phyloP scores from a whole-genome alignment of 2,797 vertebrate species.

The Sebastes matsubarae region DNA sequence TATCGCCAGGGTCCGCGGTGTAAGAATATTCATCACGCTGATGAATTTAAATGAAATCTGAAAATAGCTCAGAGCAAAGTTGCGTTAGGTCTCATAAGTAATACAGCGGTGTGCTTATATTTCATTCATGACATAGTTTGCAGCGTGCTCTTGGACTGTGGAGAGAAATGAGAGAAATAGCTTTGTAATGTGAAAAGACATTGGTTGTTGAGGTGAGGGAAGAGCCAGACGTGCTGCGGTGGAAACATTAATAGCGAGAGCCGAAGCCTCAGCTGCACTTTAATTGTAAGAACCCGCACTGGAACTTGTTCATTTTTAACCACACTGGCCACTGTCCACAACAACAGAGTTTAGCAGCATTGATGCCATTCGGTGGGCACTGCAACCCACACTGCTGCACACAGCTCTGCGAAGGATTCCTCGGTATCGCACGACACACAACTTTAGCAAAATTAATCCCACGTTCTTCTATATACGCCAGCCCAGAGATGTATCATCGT shows the following conservation, averaged over 20 bases:
- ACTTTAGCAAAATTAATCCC: background rate
- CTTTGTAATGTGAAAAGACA: constrained; percentile 71
- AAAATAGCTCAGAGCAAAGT: constrained; percentile 79
- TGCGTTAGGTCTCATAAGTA: constrained; percentile 77
- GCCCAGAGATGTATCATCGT: background rate
- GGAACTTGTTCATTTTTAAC: constrained; percentile 30
- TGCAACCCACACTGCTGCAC: constrained; percentile 3
- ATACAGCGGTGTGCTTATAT: constrained; percentile 76
- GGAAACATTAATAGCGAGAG: constrained; percentile 31
- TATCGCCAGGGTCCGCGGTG: constrained; percentile 21
- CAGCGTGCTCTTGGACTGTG: constrained; percentile 40
- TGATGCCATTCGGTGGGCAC: constrained; percentile 21
- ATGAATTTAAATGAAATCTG: constrained; percentile 75
- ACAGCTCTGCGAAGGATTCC: background rate
- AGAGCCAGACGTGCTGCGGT: constrained; percentile 45
- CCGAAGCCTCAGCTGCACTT: constrained; percentile 15
- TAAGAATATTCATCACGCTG: constrained; percentile 64
- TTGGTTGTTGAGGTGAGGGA: constrained; percentile 59
- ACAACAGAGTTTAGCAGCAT: background rate
- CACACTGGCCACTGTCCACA: background rate
- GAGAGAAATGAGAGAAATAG: constrained; percentile 58
- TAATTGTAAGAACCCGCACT: constrained; percentile 4
- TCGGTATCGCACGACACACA: background rate
- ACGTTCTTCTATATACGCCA: constrained; percentile 17
- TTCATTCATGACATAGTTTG: constrained; percentile 79